Evolutionary conservation across 2,797 vertebrate species (phyloP).

Genomic region (Eremophila alpestris): DNA sequence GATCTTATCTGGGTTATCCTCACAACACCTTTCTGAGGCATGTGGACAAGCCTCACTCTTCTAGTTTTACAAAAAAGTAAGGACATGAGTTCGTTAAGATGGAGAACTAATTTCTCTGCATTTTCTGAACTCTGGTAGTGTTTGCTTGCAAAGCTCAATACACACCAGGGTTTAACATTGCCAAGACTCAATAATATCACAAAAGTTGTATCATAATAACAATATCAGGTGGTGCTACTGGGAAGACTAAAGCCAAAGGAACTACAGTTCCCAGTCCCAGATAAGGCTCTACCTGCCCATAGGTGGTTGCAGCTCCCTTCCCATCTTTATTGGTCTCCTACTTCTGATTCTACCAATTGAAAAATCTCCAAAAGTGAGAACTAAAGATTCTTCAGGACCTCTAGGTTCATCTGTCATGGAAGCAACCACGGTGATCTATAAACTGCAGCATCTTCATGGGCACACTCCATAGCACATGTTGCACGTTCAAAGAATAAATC

Average conservation of each 20-base stretch:
- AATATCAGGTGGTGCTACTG: not conserved
- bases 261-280: not conserved
- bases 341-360: not conserved
- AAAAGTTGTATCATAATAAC: not conserved
- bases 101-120: not conserved
- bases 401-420: not conserved
- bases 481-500: not conserved
- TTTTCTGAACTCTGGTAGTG: not conserved
- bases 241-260: not conserved
- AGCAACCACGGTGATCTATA: not conserved
- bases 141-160: not conserved
- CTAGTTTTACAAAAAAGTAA: not conserved
- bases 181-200: not conserved
- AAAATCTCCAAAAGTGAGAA: not conserved
- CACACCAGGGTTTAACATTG: not conserved
- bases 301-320: not conserved
- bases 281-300: not conserved
- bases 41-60: not conserved
- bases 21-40: not conserved
- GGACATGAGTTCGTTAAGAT: not conserved
- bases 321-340: not conserved
- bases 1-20: slow-evolving; percentile 8
- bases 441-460: not conserved
- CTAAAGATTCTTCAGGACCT: not conserved
- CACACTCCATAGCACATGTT: not conserved